Conservation (phyloP, 1,140 invertebrate species). For the Calosoma granatense region DNA sequence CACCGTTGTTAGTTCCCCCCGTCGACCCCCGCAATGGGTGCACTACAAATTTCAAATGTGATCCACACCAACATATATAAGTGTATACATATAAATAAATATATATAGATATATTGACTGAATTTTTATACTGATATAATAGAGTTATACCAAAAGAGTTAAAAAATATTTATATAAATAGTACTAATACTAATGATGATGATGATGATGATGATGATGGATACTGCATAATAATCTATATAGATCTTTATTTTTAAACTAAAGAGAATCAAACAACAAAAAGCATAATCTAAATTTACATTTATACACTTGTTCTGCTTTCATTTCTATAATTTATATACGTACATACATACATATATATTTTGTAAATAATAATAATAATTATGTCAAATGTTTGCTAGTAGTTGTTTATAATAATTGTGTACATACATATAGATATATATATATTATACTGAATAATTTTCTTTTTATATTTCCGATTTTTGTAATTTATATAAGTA, state of each 20-base stretch:
- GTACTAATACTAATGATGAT: neutral
- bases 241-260: neutral
- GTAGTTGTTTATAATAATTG: neutral
- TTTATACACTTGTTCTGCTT: too few species aligned
- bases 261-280: too few species aligned
- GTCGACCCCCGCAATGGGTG: neutral
- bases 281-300: too few species aligned
- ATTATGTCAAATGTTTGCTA: neutral
- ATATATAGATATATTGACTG: neutral
- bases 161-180: neutral
- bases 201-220: too few species aligned
- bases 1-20: too few species aligned
- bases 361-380: neutral
- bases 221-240: too few species aligned
- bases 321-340: too few species aligned
- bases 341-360: too few species aligned
- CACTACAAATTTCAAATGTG: neutral
- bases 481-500: neutral
- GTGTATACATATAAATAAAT: neutral
- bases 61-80: neutral
- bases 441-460: too few species aligned
- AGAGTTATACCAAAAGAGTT: neutral
- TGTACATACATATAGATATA: too few species aligned
- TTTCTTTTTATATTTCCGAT: neutral
- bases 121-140: neutral